Conservation (phyloP, 2,113 vertebrate genomes). For the Hippoglossus stenolepis region DNA sequence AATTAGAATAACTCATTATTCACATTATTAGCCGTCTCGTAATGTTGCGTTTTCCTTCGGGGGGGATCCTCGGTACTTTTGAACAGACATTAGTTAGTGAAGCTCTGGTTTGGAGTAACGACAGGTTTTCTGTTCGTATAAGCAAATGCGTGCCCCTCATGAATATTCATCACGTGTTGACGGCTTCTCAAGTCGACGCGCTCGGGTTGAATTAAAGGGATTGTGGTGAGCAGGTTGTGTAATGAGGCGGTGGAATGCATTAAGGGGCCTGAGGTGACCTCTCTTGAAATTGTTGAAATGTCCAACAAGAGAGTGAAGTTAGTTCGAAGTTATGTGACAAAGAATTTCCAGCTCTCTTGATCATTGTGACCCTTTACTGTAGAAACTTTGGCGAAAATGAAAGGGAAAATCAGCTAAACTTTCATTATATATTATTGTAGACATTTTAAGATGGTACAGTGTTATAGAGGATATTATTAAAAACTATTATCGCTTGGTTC, state of each 20-base stretch:
- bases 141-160: conserved; percentile 63
- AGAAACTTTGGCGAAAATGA: too few species aligned
- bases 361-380: too few species aligned
- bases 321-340: too few species aligned
- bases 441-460: too few species aligned
- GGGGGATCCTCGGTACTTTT: conserved; percentile 11
- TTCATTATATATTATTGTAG: too few species aligned
- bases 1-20: conserved; percentile 53
- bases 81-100: conserved; percentile 14
- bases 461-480: too few species aligned
- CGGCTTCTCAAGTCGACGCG: conserved; percentile 19
- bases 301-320: too few species aligned
- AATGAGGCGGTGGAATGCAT: conserved; percentile 16
- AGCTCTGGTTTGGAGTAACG: conserved; percentile 28
- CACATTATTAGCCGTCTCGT: conserved; percentile 46
- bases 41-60: conserved; percentile 1
- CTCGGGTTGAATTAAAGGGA: conserved; percentile 23
- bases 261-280: background rate
- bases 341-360: too few species aligned
- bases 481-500: too few species aligned
- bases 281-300: background rate
- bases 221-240: conserved; percentile 36
- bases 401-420: too few species aligned
- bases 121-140: conserved; percentile 61
- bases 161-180: conserved; percentile 68